phyloP scores from a whole-genome alignment of 2,113 vertebrate genomes.

The Prietella phreatophila region DNA sequence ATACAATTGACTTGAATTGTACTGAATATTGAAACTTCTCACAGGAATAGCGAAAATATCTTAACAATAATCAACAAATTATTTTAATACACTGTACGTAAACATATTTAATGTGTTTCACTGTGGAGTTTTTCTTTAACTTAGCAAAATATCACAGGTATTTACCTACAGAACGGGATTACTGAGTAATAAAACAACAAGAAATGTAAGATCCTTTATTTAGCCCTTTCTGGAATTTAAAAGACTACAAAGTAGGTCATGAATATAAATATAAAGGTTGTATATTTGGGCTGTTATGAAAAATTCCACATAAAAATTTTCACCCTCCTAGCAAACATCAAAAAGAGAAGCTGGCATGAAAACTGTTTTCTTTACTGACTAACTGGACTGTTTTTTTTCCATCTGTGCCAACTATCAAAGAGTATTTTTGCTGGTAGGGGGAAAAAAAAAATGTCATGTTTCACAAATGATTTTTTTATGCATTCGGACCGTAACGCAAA shows the following conservation, averaged over 20 bases:
- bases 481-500: conserved; percentile 33
- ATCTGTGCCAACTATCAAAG: conserved; percentile 41
- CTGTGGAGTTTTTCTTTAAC: not conserved
- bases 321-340: conserved; percentile 53
- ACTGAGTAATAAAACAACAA: not conserved
- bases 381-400: conserved; percentile 26
- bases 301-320: conserved; percentile 18
- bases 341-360: conserved; percentile 56
- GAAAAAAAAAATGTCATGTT: conserved; percentile 53
- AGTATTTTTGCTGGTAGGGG: conserved; percentile 8
- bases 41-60: not conserved
- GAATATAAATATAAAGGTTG: not conserved
- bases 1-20: too few species aligned
- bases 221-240: not conserved
- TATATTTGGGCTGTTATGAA: not conserved
- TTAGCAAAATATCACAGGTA: not conserved
- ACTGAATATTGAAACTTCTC: not conserved
- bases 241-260: not conserved
- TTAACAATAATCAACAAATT: not conserved
- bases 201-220: not conserved
- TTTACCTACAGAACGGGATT: not conserved
- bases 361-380: conserved; percentile 48
- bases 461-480: conserved; percentile 52
- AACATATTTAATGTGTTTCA: not conserved
- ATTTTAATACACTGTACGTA: not conserved